These are phyloP conservation scores for Volucella inanis DNA, from an alignment of 2,888 invertebrate genomes.

Conservation along the genomic window DNA sequence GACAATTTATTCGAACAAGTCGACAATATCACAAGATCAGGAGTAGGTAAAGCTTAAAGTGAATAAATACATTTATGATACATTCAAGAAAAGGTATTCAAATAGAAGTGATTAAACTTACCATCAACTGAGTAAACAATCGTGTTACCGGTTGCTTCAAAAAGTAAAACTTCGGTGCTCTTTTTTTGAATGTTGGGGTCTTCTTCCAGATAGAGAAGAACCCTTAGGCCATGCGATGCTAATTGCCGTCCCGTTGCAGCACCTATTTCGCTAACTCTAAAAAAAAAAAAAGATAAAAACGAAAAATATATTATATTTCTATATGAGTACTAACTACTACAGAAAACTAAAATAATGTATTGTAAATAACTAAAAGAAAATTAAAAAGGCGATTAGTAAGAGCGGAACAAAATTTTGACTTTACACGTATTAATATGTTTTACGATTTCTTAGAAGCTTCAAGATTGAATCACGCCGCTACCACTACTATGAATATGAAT, in stretches of 20 bases:
- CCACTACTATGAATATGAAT: too few relatives aligned
- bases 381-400: not conserved
- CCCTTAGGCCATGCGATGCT: slow-evolving; percentile 91
- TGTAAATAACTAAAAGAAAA: not conserved
- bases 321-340: too few relatives aligned
- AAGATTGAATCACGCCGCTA: too few relatives aligned
- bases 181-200: slow-evolving; percentile 84
- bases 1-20: slow-evolving; percentile 82
- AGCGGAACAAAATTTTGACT: too few relatives aligned
- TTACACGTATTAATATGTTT: too few relatives aligned
- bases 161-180: slow-evolving; percentile 86
- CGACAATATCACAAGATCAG: slow-evolving; percentile 83
- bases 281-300: slow-evolving; percentile 14
- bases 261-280: slow-evolving; percentile 86
- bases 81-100: slow-evolving; percentile 5
- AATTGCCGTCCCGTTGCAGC: slow-evolving; percentile 91
- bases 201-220: slow-evolving; percentile 85
- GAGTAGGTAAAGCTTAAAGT: slow-evolving; percentile 81
- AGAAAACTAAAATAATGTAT: not conserved
- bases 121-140: slow-evolving; percentile 84
- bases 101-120: slow-evolving; percentile 67
- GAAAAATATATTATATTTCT: not conserved
- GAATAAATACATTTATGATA: not conserved
- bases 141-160: slow-evolving; percentile 87
- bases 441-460: too few relatives aligned